Percentiles rank a stretch among this genome's conserved stretches.
These are phyloP conservation scores for Elysia crispata DNA, from an alignment of 2,888 invertebrate species.

Conservation along the genomic window DNA sequence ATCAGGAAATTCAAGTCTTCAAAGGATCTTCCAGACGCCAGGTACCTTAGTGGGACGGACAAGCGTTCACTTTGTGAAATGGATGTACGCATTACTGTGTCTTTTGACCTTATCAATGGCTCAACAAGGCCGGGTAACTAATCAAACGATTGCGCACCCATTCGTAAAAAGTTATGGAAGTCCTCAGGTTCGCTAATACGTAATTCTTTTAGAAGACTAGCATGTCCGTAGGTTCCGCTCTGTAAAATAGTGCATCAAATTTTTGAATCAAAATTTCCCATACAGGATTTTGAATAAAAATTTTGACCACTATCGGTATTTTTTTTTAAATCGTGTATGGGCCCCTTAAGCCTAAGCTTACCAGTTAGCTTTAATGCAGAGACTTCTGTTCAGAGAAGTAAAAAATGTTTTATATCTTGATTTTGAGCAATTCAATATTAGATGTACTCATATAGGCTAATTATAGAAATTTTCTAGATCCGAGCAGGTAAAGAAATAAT, in stretches of 20 bases:
- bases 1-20: constrained; percentile 1
- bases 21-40: not conserved
- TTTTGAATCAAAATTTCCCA: constrained; percentile 13
- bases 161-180: not conserved
- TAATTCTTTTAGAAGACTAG: constrained; percentile 4
- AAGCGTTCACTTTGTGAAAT: constrained; percentile 3
- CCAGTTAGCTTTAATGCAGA: too few species aligned
- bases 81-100: constrained; percentile 4
- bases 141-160: constrained; percentile 4
- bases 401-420: too few species aligned
- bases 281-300: not conserved
- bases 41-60: not conserved
- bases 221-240: constrained; percentile 2
- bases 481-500: too few species aligned
- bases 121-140: constrained; percentile 1
- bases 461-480: too few species aligned
- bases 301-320: constrained; percentile 1
- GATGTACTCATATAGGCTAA: too few species aligned
- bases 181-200: too few species aligned
- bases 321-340: not conserved
- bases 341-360: not conserved
- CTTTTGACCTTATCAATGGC: constrained; percentile 1
- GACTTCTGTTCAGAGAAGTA: too few species aligned
- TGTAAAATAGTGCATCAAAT: constrained; percentile 9
- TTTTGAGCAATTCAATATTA: too few species aligned